Evolutionary conservation across 2,113 vertebrate species (phyloP).

Genomic region (Carassius carassius): DNA sequence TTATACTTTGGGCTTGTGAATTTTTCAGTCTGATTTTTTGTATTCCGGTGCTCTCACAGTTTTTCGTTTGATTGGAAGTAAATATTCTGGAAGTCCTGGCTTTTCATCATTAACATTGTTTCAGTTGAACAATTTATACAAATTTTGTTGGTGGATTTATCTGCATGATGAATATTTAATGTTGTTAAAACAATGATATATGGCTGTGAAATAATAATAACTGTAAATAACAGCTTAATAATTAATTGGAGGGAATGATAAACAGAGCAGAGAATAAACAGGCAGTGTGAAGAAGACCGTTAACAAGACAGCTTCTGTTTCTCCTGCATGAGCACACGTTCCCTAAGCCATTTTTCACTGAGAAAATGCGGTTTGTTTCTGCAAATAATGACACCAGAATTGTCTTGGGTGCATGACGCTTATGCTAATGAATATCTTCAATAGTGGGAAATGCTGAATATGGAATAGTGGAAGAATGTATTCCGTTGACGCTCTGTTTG

Average conservation of each 20-base stretch:
- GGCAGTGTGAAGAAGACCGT: conserved; percentile 66
- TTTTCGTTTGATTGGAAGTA: conserved; percentile 71
- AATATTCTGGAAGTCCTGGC: conserved; percentile 75
- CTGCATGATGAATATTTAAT: conserved; percentile 78
- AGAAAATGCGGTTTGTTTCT: conserved; percentile 76
- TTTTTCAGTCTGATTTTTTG: conserved; percentile 80
- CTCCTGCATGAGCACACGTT: conserved; percentile 60
- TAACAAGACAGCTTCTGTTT: conserved; percentile 71
- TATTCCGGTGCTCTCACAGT: conserved; percentile 62
- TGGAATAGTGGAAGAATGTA: conserved; percentile 16
- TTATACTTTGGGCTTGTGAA: conserved; percentile 76
- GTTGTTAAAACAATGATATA: conserved; percentile 81
- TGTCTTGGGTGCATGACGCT: conserved; percentile 47
- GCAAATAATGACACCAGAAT: conserved; percentile 59
- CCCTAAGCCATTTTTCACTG: conserved; percentile 50
- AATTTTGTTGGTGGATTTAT: conserved; percentile 77
- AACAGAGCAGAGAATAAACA: conserved; percentile 72
- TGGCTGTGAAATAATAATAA: conserved; percentile 71
- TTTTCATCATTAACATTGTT: conserved; percentile 82
- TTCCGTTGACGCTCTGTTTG: neutral
- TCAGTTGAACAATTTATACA: conserved; percentile 81
- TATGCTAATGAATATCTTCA: conserved; percentile 48
- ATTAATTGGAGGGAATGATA: conserved; percentile 82
- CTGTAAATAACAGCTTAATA: conserved; percentile 74
- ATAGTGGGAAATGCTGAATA: conserved; percentile 33